These are phyloP conservation scores for Pachymerium ferrugineum DNA, from an alignment of 2,888 invertebrate species.

Conservation along the genomic window DNA sequence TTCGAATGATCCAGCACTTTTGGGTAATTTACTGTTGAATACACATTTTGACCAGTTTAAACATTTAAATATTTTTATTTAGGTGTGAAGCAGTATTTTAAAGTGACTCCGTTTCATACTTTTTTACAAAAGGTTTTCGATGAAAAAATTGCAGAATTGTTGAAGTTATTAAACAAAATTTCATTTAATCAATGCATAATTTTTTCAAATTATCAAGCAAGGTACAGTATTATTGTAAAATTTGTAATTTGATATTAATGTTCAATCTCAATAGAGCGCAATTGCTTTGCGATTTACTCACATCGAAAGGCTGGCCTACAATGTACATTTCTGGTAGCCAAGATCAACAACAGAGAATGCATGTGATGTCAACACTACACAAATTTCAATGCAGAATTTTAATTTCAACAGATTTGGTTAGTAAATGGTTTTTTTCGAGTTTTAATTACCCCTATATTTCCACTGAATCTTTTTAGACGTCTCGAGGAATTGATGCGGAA, in stretches of 20 bases:
- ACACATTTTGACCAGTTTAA: not conserved
- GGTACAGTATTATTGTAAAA: slow-evolving; percentile 47
- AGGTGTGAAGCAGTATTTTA: slow-evolving; percentile 48
- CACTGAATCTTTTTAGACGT: slow-evolving; percentile 55
- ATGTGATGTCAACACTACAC: slow-evolving; percentile 70
- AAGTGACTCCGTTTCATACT: slow-evolving; percentile 43
- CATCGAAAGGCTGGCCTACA: slow-evolving; percentile 68
- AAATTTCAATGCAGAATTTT: slow-evolving; percentile 76
- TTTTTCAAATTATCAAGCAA: slow-evolving; percentile 79
- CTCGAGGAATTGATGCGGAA: slow-evolving; percentile 90
- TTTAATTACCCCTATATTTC: slow-evolving; percentile 30
- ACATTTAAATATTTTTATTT: slow-evolving; percentile 22
- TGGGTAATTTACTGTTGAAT: slow-evolving; percentile 43
- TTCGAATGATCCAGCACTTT: slow-evolving; percentile 56
- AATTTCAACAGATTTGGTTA: slow-evolving; percentile 67
- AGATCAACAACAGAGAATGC: slow-evolving; percentile 68
- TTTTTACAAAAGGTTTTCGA: slow-evolving; percentile 45
- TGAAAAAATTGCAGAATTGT: slow-evolving; percentile 44
- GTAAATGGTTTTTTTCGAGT: not conserved
- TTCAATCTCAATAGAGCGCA: slow-evolving; percentile 58
- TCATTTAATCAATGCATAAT: slow-evolving; percentile 85
- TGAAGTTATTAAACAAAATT: slow-evolving; percentile 60
- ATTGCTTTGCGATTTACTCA: slow-evolving; percentile 66
- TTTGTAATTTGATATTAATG: not conserved
- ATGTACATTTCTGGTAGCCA: slow-evolving; percentile 72